Evolutionary conservation across 2,113 vertebrate species (phyloP).

Genomic region (Ictalurus punctatus): DNA sequence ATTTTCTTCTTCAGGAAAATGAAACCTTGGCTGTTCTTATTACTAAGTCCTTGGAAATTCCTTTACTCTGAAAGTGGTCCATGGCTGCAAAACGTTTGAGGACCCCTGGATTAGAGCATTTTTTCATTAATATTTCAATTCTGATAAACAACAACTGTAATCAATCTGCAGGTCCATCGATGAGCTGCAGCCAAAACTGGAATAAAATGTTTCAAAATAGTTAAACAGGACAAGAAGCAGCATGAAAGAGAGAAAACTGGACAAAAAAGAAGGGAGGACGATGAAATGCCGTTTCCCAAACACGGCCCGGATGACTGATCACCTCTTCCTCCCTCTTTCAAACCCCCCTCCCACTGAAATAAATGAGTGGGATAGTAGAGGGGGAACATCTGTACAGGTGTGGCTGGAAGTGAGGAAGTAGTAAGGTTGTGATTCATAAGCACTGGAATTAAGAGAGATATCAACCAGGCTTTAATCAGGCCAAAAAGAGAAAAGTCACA

Average conservation of each 20-base stretch:
- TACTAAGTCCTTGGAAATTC: neutral
- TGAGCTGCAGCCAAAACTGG: neutral
- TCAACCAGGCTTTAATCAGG: constrained; percentile 25
- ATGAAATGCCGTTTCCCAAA: constrained; percentile 29
- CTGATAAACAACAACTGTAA: neutral
- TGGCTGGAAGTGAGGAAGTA: constrained; percentile 1
- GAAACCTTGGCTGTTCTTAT: neutral
- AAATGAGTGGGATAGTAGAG: neutral
- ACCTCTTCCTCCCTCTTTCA: constrained; percentile 46
- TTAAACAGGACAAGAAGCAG: neutral
- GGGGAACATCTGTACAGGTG: constrained; percentile 28
- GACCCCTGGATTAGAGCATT: no score
- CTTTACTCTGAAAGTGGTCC: neutral
- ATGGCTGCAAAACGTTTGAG: neutral
- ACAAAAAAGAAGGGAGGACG: neutral
- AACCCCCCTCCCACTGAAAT: constrained; percentile 40
- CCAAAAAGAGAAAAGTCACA: constrained; percentile 22
- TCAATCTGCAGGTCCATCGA: neutral
- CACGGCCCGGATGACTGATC: constrained; percentile 24
- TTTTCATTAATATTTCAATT: neutral
- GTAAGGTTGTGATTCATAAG: constrained; percentile 20
- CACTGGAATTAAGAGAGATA: constrained; percentile 17
- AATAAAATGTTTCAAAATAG: neutral
- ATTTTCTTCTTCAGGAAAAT: neutral
- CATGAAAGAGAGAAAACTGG: neutral